Conservation (phyloP, 2,888 invertebrate species). For the Saturnia japonica region DNA sequence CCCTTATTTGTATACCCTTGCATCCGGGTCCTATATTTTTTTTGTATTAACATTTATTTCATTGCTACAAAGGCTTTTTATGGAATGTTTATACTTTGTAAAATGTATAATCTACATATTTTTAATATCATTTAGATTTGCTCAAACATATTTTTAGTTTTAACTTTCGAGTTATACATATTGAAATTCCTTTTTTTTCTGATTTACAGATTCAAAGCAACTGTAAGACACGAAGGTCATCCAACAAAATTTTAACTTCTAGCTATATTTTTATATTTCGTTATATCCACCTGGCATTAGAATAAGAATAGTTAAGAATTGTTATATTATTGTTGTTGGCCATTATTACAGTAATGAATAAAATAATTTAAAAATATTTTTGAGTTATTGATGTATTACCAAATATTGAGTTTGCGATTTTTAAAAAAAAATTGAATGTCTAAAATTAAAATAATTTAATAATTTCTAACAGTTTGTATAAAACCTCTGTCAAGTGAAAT, state of each 20-base stretch:
- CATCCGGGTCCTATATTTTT: no score
- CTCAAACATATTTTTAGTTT: not conserved
- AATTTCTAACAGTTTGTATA: no score
- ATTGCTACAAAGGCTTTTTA: no score
- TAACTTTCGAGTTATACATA: not conserved
- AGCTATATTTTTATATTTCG: not conserved
- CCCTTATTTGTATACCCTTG: no score
- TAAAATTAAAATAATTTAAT: no score
- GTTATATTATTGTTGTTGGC: constrained; percentile 6
- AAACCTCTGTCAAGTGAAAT: no score
- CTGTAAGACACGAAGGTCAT: constrained; percentile 45
- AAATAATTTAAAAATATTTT: not conserved
- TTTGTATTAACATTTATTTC: no score
- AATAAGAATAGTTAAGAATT: constrained; percentile 5
- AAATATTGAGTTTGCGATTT: no score
- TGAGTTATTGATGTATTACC: not conserved
- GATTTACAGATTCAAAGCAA: constrained; percentile 47
- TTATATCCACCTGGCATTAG: constrained; percentile 12
- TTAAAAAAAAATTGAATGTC: no score
- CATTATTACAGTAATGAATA: constrained; percentile 1
- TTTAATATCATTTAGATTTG: not conserved
- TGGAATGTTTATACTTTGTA: not conserved
- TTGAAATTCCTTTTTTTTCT: not conserved
- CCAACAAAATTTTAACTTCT: constrained; percentile 25
- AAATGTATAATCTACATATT: not conserved